Evolutionary conservation across 2,113 vertebrate genomes (phyloP).

Genomic region (Odontophorus gujanensis): DNA sequence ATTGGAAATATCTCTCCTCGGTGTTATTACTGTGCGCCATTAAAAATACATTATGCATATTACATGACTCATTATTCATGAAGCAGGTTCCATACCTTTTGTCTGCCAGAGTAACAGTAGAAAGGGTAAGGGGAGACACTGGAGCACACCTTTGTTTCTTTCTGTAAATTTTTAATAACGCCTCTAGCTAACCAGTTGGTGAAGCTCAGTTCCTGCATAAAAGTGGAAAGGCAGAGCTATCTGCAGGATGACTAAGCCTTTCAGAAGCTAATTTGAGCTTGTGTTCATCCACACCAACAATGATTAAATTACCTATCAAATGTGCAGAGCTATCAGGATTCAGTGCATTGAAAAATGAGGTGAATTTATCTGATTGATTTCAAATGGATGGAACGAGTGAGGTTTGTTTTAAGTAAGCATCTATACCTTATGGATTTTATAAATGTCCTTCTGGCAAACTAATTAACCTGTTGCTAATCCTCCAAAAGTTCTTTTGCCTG

Average conservation of each 20-base stretch:
- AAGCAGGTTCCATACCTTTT: conserved; percentile 82
- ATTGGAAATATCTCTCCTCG: conserved; percentile 81
- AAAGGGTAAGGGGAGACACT: conserved; percentile 81
- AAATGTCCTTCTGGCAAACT: neutral
- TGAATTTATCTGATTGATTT: conserved; percentile 85
- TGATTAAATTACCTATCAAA: conserved; percentile 86
- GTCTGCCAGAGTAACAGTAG: conserved; percentile 83
- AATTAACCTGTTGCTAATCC: neutral
- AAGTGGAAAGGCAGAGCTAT: conserved; percentile 84
- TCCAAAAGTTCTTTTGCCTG: neutral
- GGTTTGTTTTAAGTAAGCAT: neutral
- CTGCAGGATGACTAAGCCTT: conserved; percentile 76
- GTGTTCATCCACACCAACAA: conserved; percentile 74
- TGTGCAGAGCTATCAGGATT: conserved; percentile 83
- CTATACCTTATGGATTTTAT: neutral
- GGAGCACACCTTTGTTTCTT: conserved; percentile 86
- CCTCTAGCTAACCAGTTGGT: conserved; percentile 87
- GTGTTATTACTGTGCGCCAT: conserved; percentile 79
- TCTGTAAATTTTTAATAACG: conserved; percentile 87
- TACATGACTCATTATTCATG: conserved; percentile 87
- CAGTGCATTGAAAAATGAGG: conserved; percentile 79
- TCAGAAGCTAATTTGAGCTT: conserved; percentile 81
- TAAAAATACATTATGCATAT: conserved; percentile 86
- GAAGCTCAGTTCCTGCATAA: conserved; percentile 82
- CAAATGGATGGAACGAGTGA: conserved; percentile 66